Evolutionary conservation across 2,888 invertebrate genomes (phyloP).

Genomic region (Chrysodeixis includens): DNA sequence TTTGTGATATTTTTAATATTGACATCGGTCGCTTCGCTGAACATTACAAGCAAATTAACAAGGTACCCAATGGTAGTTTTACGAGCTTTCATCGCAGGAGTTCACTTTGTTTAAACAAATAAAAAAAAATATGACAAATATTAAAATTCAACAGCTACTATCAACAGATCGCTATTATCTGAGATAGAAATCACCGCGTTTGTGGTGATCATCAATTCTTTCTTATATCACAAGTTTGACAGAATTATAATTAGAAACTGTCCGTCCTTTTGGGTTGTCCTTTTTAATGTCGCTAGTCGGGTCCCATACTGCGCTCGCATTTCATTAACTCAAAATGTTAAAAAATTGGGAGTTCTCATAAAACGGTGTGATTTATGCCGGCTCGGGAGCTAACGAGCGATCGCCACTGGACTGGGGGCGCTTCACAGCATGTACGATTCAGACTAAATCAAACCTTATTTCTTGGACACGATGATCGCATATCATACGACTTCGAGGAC

Average conservation of each 20-base stretch:
- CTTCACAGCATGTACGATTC: slow-evolving; percentile 31
- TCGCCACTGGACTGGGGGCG: slow-evolving; percentile 76
- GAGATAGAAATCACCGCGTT: slow-evolving; percentile 83
- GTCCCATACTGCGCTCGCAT: slow-evolving; percentile 89
- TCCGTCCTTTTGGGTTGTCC: slow-evolving; percentile 86
- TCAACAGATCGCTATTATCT: slow-evolving; percentile 80
- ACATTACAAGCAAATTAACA: slow-evolving; percentile 36
- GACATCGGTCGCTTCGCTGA: slow-evolving; percentile 25
- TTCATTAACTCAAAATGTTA: slow-evolving; percentile 85
- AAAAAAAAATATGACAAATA: slow-evolving; percentile 72
- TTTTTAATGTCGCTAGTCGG: slow-evolving; percentile 88
- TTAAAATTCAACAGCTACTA: slow-evolving; percentile 80
- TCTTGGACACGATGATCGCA: slow-evolving; percentile 26
- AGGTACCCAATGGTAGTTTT: slow-evolving; percentile 41
- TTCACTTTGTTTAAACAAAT: slow-evolving; percentile 58
- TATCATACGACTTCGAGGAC: slow-evolving; percentile 14
- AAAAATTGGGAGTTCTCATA: slow-evolving; percentile 87
- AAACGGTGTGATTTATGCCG: slow-evolving; percentile 87
- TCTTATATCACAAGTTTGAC: slow-evolving; percentile 86
- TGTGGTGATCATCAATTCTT: slow-evolving; percentile 87
- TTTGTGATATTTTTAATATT: slow-evolving; percentile 13
- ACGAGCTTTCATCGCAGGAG: slow-evolving; percentile 53
- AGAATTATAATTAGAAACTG: slow-evolving; percentile 89
- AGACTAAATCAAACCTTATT: slow-evolving; percentile 41
- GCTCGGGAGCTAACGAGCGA: slow-evolving; percentile 86